Evolutionary conservation across 1,140 invertebrate species (phyloP).

Genomic region (Pantala flavescens): DNA sequence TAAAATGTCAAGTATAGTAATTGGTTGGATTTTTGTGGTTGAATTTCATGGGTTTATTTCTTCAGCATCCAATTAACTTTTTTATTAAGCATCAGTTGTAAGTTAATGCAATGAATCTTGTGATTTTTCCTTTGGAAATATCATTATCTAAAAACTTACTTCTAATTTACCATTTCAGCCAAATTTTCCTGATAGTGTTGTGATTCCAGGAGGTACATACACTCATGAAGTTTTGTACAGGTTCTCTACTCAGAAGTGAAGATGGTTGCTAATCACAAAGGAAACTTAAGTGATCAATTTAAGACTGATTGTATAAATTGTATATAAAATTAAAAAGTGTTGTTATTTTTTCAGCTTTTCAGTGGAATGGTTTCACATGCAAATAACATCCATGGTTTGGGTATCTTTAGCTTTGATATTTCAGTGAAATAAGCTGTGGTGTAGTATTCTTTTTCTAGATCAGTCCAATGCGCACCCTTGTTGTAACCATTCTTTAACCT

Average conservation of each 20-base stretch:
- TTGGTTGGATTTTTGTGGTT: not conserved
- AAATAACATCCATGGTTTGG: not conserved
- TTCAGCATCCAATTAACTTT: not conserved
- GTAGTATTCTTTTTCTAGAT: not conserved
- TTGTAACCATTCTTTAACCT: not conserved
- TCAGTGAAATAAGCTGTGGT: too few relatives aligned
- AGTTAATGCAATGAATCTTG: not conserved
- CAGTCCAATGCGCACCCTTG: not conserved
- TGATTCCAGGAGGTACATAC: conserved; percentile 64
- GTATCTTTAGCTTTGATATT: not conserved
- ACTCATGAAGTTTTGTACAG: conserved; percentile 41
- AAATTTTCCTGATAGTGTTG: conserved; percentile 60
- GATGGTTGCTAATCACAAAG: not conserved
- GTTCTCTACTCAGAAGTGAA: conserved; percentile 27
- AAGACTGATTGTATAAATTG: conserved; percentile 3
- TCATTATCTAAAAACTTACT: not conserved
- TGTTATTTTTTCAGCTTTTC: not conserved
- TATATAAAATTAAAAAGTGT: not conserved
- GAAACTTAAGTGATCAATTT: not conserved
- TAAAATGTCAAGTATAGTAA: not conserved
- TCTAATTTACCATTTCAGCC: conserved; percentile 37
- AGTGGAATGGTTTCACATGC: not conserved
- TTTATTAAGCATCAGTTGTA: not conserved
- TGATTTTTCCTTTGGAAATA: not conserved
- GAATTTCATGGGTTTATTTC: not conserved